A percentile compares a stretch with the other conserved stretches of the same genome.
phyloP scores from a whole-genome alignment of 2,113 vertebrate genomes.

The Aegotheles bennettii region DNA sequence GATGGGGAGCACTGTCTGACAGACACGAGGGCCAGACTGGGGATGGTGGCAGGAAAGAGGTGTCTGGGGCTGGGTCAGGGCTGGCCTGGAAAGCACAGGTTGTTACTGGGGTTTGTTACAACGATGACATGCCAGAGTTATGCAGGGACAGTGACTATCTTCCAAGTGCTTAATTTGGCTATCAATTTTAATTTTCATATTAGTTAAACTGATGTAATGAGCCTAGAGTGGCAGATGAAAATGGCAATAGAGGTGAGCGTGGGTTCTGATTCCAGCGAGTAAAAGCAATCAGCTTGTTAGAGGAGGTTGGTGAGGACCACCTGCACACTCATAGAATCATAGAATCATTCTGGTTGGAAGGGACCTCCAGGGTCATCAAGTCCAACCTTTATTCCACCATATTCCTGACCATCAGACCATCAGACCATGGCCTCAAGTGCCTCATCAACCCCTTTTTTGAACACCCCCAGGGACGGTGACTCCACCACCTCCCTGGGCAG shows the following conservation, averaged over 20 bases:
- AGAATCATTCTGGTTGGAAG: no score
- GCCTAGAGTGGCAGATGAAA: constrained; percentile 21
- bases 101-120: background rate
- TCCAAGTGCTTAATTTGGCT: constrained; percentile 5
- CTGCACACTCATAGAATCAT: no score
- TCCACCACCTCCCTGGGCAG: no score
- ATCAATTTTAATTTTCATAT: constrained; percentile 42
- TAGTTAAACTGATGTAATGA: constrained; percentile 45
- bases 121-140: background rate
- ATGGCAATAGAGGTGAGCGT: background rate
- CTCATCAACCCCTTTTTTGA: no score
- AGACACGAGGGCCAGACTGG: background rate
- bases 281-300: background rate
- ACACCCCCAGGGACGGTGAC: no score
- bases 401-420: no score
- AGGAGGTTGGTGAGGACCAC: background rate
- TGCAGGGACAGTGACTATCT: background rate
- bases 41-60: background rate
- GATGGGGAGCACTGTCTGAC: background rate
- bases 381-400: no score
- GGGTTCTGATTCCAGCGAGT: background rate
- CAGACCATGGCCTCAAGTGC: no score
- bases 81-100: background rate
- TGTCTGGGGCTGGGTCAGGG: background rate
- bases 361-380: no score